phyloP scores from a whole-genome alignment of 2,797 vertebrate species.

The Propithecus perrieri region DNA sequence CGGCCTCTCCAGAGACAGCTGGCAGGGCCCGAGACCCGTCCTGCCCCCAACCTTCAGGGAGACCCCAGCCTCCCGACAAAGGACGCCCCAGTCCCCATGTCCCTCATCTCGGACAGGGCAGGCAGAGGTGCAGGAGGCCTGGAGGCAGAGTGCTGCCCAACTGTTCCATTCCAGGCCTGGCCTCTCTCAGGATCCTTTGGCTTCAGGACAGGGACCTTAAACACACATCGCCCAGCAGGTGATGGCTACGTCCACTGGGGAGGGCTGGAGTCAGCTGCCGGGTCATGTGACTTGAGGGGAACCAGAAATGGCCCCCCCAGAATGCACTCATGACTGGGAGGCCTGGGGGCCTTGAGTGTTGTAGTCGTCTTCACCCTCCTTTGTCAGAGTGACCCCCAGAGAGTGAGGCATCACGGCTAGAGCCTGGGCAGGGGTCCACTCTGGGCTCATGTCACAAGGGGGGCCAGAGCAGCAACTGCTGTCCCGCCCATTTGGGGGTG shows the following conservation, averaged over 20 bases:
- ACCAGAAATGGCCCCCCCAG: background rate
- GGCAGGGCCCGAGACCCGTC: background rate
- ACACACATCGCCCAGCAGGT: background rate
- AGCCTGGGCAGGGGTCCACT: background rate
- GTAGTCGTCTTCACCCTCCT: rapidly evolving
- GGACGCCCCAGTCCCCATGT: background rate
- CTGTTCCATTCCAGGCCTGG: background rate
- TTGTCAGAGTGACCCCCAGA: background rate
- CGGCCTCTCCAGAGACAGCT: background rate
- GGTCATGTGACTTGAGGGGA: background rate
- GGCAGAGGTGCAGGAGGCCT: too few species aligned
- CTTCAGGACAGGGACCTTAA: background rate
- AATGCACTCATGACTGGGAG: background rate
- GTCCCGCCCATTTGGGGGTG: background rate
- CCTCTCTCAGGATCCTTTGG: background rate
- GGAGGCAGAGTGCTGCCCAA: rapidly evolving
- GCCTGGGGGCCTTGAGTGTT: too few species aligned
- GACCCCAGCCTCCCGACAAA: background rate
- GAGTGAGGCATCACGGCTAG: too few species aligned
- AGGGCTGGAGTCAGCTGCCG: background rate
- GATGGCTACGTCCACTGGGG: background rate
- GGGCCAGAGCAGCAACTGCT: rapidly evolving
- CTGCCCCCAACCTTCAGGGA: background rate
- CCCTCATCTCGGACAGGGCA: rapidly evolving
- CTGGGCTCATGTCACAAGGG: background rate